These are phyloP conservation scores for Drosophila lacicola DNA, from an alignment of 2,888 invertebrate species.

Conservation along the genomic window DNA sequence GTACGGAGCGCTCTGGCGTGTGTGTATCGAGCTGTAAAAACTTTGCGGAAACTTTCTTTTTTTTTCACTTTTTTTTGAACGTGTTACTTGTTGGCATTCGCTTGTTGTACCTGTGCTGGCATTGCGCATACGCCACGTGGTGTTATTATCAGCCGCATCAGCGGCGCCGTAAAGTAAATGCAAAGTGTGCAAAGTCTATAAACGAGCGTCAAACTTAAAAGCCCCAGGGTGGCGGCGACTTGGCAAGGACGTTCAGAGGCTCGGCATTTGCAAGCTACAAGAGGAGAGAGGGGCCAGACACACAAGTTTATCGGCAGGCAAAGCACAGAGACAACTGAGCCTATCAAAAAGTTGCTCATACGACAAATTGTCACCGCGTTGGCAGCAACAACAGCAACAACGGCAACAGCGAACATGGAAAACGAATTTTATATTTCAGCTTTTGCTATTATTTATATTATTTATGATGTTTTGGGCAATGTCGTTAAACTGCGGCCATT, in stretches of 20 bases:
- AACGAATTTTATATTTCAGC: slow-evolving; percentile 63
- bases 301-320: slow-evolving; percentile 55
- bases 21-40: slow-evolving; percentile 75
- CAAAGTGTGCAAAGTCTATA: slow-evolving; percentile 79
- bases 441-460: slow-evolving; percentile 73
- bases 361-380: slow-evolving; percentile 66
- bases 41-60: slow-evolving; percentile 62
- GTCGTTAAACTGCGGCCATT: slow-evolving; percentile 68
- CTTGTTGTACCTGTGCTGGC: slow-evolving; percentile 41
- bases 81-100: slow-evolving; percentile 26
- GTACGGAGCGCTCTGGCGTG: slow-evolving; percentile 36
- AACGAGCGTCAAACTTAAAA: slow-evolving; percentile 79
- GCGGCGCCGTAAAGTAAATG: slow-evolving; percentile 77
- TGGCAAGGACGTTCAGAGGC: slow-evolving; percentile 50
- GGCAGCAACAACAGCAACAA: slow-evolving; percentile 9
- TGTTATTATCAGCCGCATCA: slow-evolving; percentile 76
- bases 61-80: slow-evolving; percentile 13
- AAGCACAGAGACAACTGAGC: slow-evolving; percentile 42
- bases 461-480: slow-evolving; percentile 66
- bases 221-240: slow-evolving; percentile 69
- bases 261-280: background rate
- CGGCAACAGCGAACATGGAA: slow-evolving; percentile 23
- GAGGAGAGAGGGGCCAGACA: slow-evolving; percentile 1
- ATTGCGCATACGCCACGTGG: slow-evolving; percentile 71
- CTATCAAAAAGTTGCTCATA: slow-evolving; percentile 74